A percentile compares a stretch with the other conserved stretches of the same genome.
Conservation (phyloP, 2,797 vertebrate genomes). For the Typhlichthys subterraneus region DNA sequence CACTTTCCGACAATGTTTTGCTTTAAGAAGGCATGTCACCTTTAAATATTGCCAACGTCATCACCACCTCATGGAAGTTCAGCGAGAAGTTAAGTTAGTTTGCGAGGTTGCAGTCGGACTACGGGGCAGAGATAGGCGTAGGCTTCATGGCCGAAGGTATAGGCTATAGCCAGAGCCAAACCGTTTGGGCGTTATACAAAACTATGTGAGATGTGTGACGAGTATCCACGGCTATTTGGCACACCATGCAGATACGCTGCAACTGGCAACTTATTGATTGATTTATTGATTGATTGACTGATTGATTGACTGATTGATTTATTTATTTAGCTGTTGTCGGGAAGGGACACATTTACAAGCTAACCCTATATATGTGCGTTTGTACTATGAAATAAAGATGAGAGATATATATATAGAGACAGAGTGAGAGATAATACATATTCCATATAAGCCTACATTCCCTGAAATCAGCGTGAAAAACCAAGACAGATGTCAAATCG, state of each 20-base stretch:
- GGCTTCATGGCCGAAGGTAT: constrained; percentile 18
- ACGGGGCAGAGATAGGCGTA: constrained; percentile 22
- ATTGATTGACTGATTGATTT: neutral
- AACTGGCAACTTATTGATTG: neutral
- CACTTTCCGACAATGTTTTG: constrained; percentile 3
- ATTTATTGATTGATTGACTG: neutral
- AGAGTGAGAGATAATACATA: constrained; percentile 15
- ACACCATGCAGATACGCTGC: neutral
- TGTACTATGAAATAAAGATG: neutral
- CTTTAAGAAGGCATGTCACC: neutral
- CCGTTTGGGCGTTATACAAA: constrained; percentile 51
- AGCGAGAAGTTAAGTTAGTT: constrained; percentile 13
- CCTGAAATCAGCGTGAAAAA: constrained; percentile 47
- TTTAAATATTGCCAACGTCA: neutral
- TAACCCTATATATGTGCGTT: too few species aligned
- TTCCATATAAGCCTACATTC: constrained; percentile 15
- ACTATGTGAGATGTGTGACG: constrained; percentile 37
- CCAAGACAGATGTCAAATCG: constrained; percentile 56
- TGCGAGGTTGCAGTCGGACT: constrained; percentile 22
- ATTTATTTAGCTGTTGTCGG: neutral
- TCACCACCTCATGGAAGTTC: constrained; percentile 3
- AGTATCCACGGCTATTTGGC: constrained; percentile 17
- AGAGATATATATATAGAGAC: neutral
- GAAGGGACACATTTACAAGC: too few species aligned
- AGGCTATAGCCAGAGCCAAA: constrained; percentile 38